Evolutionary conservation across 2,888 invertebrate genomes (phyloP), one percentile per base, ranked within the genome.

Genomic region (Galerucella pusilla): DNA sequence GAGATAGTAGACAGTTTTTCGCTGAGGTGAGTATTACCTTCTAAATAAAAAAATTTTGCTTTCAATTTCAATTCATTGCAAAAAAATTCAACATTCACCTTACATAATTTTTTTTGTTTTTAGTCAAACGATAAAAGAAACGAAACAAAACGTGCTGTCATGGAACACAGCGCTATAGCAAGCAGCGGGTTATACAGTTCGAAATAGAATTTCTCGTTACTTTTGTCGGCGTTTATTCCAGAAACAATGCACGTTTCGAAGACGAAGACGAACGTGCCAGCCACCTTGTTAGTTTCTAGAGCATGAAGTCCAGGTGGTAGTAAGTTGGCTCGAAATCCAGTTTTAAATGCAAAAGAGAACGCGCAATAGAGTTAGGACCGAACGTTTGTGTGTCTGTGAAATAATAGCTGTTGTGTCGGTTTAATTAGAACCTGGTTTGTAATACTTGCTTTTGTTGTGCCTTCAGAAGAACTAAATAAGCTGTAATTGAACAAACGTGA

Each of bases 221-320:
- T 69, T 71, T 75, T 73, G 70, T 68, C 70, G 65, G 61, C 72
- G 66, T 75, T 61, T 73, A 76, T 79, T 75, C 57, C 71, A 61
- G 76, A 70, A 77, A 79, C 79, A 79, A 79, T 79, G 74, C 79
- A 79, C 79, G 79, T 79, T 66, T 57, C 16, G 68, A 61, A 68
- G 68, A 61, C 72, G 61, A 49, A 57, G 63, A 64, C 71, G 73
- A 64, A 78, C 77, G 75, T 75, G 77, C 76, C 67, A 75, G 77
- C 75, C 66, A 73, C 75, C 76, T 77, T 75, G 77, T 75, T 77
- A 77, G 70, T 63, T 59, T 68, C 61, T 45, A 66, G 59, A 65
- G 73, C 77, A 73, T 70, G 73, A 65, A 72, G 69, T 71, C 68
- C 71, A 71, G 77, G 74, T 75, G 72, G 66, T 60, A 46, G 64